Evolutionary conservation across 2,113 vertebrate genomes (phyloP), one percentile per base, ranked within the genome.

Genomic region (Oncorhynchus clarkii): DNA sequence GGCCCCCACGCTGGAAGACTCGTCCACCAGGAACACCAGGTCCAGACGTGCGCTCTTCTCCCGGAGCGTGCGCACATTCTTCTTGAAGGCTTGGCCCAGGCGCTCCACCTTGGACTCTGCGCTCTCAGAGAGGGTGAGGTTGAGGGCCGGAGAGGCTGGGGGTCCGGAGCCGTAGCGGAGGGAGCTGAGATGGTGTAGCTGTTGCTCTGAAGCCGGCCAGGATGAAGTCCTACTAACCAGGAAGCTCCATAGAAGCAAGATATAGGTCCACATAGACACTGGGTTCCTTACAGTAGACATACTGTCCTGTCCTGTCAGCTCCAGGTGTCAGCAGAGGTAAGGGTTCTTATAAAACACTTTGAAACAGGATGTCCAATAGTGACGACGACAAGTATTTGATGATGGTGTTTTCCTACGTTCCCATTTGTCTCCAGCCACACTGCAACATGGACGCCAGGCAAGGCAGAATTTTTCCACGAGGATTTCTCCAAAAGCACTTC

Each of bases 21-120:
- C 97, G 51, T 99, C 97, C 93, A 99, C 96, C 84, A 99, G 91
- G 90, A 99, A 99, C 31, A 99, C 96, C 81, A 98, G 92, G 88
- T 99, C 97, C 86, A 99, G 84, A 68, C 93, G 92, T 49, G 74
- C 82, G 89, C 96, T 96, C 48, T 91, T 93, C 90, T 95, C 96
- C 31, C 97, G 94, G 80, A 99, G 93, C 79, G 92, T 92, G 59
- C 97, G 94, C 82, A 99, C 94, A 78, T 96, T 97, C 16, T 90
- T 88, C 86, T 96, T 96, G 93, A 99, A 98, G 9, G 92, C 90
- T 81, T 92, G 95, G 73, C 97, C 97, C 78, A 98, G 95, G 67
- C 94, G 93, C 86, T 95, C 96, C 92, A 97, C 95, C 89, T 94
- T 95, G 89, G 93, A 93, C 86, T 91, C 95, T 0, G 91, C 87